These are phyloP conservation scores for Bergia puertoricense DNA, from an alignment of 92 coral and sea anemone genomes.

Conservation along the genomic window DNA sequence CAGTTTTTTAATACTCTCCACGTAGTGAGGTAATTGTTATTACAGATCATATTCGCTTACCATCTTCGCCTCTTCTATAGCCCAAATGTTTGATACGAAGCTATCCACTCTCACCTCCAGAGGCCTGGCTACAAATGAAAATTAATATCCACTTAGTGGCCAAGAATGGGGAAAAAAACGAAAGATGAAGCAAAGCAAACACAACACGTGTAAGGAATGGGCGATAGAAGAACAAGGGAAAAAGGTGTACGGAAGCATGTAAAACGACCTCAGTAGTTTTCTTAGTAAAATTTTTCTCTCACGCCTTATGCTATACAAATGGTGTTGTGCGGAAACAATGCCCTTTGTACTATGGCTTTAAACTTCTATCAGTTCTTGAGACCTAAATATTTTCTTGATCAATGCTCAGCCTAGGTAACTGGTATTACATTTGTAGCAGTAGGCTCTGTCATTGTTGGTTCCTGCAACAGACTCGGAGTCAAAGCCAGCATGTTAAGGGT, in stretches of 20 bases:
- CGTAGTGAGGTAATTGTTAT: no score
- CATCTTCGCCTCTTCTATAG: constrained; percentile 98
- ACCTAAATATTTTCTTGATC: not conserved
- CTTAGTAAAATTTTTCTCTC: no score
- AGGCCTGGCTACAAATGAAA: constrained; percentile 57
- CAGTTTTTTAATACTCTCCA: not conserved
- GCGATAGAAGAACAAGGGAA: not conserved
- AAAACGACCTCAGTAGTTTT: no score
- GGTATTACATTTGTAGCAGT: no score
- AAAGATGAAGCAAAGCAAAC: not conserved
- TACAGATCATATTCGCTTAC: constrained; percentile 45
- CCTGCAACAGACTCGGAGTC: not conserved
- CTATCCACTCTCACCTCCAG: constrained; percentile 90
- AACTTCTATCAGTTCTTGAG: not conserved
- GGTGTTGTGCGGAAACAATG: no score
- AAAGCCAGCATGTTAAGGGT: not conserved
- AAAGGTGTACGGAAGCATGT: no score
- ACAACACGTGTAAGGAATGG: not conserved
- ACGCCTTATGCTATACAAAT: no score
- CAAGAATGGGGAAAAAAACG: not conserved
- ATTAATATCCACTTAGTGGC: not conserved
- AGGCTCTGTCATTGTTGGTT: no score
- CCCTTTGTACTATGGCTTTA: no score
- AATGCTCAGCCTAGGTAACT: no score
- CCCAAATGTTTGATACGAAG: constrained; percentile 96